Evolutionary conservation across 2,888 invertebrate species (phyloP).

Genomic region (Pseudococcus jackbeardsleyi): DNA sequence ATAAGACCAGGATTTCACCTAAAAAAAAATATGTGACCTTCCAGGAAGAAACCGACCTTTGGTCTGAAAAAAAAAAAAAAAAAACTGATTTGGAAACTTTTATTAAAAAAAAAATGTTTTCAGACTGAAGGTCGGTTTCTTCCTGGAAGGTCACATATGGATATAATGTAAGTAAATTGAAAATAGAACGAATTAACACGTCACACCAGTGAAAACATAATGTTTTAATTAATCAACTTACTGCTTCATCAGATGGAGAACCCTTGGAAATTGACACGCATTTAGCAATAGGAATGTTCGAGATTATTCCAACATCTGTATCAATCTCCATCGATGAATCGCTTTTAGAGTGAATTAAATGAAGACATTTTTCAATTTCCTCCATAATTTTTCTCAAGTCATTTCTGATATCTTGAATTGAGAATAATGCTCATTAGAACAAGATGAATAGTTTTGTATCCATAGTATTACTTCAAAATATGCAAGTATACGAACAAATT

Average conservation of each 20-base stretch:
- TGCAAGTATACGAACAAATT: constrained; percentile 83
- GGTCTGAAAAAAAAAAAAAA: too few relatives aligned
- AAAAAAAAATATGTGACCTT: too few relatives aligned
- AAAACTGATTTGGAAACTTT: too few relatives aligned
- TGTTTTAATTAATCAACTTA: neutral
- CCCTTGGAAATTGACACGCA: constrained; percentile 25
- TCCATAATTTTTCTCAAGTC: constrained; percentile 89
- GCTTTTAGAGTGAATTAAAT: constrained; percentile 16
- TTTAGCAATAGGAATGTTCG: constrained; percentile 39
- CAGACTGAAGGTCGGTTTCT: too few relatives aligned
- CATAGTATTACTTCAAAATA: neutral
- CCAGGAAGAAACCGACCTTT: too few relatives aligned
- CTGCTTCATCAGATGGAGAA: constrained; percentile 65
- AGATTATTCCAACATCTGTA: neutral
- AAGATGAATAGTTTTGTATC: too few relatives aligned
- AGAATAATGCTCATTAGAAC: neutral
- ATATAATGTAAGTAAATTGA: too few relatives aligned
- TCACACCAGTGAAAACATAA: too few relatives aligned
- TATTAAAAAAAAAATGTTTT: too few relatives aligned
- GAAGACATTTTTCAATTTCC: constrained; percentile 78
- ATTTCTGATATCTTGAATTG: constrained; percentile 82
- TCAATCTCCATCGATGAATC: neutral
- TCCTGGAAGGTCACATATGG: too few relatives aligned
- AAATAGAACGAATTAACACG: too few relatives aligned
- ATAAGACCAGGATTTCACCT: neutral